Evolutionary conservation across 2,888 invertebrate species (phyloP).

Genomic region (Drymonia ruficornis): DNA sequence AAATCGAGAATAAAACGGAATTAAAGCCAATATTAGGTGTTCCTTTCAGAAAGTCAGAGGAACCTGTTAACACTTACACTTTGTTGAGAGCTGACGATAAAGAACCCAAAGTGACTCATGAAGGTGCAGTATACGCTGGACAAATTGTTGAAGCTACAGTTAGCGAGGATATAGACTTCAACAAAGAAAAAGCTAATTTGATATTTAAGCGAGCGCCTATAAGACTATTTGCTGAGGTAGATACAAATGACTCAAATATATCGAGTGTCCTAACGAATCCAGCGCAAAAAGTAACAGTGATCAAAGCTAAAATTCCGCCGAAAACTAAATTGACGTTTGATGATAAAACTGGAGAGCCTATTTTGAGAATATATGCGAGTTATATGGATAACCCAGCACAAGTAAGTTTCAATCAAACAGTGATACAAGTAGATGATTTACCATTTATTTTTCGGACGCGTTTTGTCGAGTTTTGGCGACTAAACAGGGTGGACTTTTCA

Average conservation of each 20-base stretch:
- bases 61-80: slow-evolving; percentile 72
- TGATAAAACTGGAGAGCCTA: slow-evolving; percentile 75
- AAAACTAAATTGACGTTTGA: slow-evolving; percentile 75
- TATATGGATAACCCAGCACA: slow-evolving; percentile 66
- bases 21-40: slow-evolving; percentile 63
- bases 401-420: slow-evolving; percentile 42
- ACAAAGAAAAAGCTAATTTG: slow-evolving; percentile 63
- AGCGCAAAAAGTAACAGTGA: slow-evolving; percentile 54
- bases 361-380: slow-evolving; percentile 83
- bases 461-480: too few species aligned
- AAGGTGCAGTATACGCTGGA: slow-evolving; percentile 70
- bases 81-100: slow-evolving; percentile 64
- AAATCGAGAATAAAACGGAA: slow-evolving; percentile 55
- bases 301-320: slow-evolving; percentile 74
- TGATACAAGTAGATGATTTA: too few species aligned
- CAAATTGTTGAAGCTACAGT: slow-evolving; percentile 75
- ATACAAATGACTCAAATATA: slow-evolving; percentile 46
- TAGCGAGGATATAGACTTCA: slow-evolving; percentile 73
- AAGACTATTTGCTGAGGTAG: slow-evolving; percentile 60
- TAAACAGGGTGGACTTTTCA: too few species aligned
- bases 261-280: slow-evolving; percentile 37
- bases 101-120: slow-evolving; percentile 58
- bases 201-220: slow-evolving; percentile 65
- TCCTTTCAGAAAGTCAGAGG: slow-evolving; percentile 65
- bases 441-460: too few species aligned